These are phyloP conservation scores for Trinorchestia longiramus DNA, from an alignment of 1,140 invertebrate species.

Conservation along the genomic window DNA sequence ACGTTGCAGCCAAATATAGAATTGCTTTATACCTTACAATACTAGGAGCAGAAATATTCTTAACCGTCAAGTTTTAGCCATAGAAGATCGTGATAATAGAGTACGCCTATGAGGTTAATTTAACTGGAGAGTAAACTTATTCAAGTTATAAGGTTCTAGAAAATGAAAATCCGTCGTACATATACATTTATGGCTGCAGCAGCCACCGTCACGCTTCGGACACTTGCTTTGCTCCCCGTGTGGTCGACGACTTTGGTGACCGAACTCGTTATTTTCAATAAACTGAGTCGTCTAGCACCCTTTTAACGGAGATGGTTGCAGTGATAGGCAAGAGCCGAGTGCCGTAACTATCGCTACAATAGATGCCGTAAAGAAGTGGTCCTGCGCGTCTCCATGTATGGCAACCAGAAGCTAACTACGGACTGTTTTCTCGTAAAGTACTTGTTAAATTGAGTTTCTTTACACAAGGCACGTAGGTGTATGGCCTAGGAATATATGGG, in stretches of 20 bases:
- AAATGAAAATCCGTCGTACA: not conserved
- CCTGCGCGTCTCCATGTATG: not conserved
- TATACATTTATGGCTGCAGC: not conserved
- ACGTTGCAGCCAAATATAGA: not conserved
- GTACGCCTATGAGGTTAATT: not conserved
- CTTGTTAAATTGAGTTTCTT: not conserved
- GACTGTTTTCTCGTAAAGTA: not conserved
- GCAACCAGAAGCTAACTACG: not conserved
- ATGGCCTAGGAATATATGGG: not conserved
- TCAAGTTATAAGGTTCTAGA: not conserved
- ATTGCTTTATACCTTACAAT: not conserved
- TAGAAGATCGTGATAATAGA: not conserved
- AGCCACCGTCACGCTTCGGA: not conserved
- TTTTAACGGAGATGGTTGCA: slow-evolving; percentile 35
- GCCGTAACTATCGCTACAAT: not conserved
- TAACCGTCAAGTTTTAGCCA: not conserved
- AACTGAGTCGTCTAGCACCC: slow-evolving; percentile 36
- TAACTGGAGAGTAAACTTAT: not conserved
- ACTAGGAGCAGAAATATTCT: not conserved
- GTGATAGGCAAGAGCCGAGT: not conserved
- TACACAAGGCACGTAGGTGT: not conserved
- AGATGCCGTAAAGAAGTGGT: not conserved
- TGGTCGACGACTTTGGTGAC: slow-evolving; percentile 28
- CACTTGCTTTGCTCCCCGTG: not conserved
- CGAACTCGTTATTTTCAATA: slow-evolving; percentile 34